These are phyloP conservation scores for Nymphalis c-album DNA, from an alignment of 2,888 invertebrate genomes.

Conservation along the genomic window DNA sequence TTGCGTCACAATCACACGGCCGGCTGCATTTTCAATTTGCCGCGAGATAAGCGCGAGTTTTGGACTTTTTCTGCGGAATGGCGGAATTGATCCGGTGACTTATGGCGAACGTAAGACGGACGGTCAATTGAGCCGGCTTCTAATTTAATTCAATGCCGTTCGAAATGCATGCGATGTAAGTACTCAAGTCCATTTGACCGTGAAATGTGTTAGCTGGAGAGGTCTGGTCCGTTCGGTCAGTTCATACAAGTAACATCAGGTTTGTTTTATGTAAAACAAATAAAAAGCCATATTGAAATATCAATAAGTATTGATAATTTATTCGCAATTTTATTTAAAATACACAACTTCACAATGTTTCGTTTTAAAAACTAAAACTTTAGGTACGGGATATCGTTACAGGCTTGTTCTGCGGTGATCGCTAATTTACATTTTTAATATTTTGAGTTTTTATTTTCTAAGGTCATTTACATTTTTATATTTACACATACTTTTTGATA, in stretches of 20 bases:
- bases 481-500: conserved; percentile 70
- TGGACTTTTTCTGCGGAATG: conserved; percentile 77
- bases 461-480: conserved; percentile 69
- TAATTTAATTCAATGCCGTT: conserved; percentile 49
- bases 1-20: conserved; percentile 80
- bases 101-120: conserved; percentile 71
- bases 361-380: conserved; percentile 79
- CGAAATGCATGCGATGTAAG: conserved; percentile 33
- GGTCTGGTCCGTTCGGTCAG: neutral
- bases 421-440: conserved; percentile 69
- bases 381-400: conserved; percentile 76
- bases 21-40: conserved; percentile 81
- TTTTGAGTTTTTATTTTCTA: conserved; percentile 65
- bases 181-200: conserved; percentile 31
- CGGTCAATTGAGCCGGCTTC: conserved; percentile 71
- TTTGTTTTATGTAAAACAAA: conserved; percentile 26
- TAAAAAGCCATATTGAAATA: conserved; percentile 61
- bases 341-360: conserved; percentile 81
- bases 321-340: conserved; percentile 82
- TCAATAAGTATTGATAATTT: conserved; percentile 80
- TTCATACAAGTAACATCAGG: neutral
- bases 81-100: conserved; percentile 80
- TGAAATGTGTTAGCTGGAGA: conserved; percentile 17
- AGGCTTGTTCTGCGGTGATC: conserved; percentile 69
- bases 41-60: conserved; percentile 78